Evolutionary conservation across 2,113 vertebrate species (phyloP).

Genomic region (Sander lucioperca): DNA sequence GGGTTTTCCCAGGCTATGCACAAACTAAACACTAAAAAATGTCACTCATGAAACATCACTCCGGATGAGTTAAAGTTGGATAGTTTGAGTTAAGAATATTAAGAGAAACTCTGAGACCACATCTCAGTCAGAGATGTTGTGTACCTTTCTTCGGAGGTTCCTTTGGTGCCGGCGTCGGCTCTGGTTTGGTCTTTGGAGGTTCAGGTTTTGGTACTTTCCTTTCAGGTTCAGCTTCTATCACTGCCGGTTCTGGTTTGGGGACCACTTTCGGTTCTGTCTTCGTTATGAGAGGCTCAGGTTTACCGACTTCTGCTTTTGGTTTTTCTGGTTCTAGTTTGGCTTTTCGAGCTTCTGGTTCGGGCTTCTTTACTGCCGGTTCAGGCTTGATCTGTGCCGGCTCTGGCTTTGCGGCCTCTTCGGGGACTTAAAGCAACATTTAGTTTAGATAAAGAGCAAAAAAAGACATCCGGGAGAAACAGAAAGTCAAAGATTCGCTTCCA

Average conservation of each 20-base stretch:
- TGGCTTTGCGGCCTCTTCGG: conserved; percentile 57
- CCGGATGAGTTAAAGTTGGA: conserved; percentile 17
- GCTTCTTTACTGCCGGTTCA: conserved; percentile 23
- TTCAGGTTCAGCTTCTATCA: conserved; percentile 28
- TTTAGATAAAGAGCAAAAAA: conserved; percentile 37
- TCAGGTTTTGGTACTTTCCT: conserved; percentile 37
- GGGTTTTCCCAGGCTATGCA: too few species aligned
- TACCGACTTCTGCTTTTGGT: conserved; percentile 39
- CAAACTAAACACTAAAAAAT: not conserved
- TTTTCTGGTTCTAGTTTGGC: conserved; percentile 43
- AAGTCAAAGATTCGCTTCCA: conserved; percentile 72
- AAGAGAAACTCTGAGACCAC: conserved; percentile 10
- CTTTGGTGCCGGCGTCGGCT: conserved; percentile 77
- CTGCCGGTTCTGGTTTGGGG: conserved; percentile 16
- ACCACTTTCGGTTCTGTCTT: conserved; percentile 20
- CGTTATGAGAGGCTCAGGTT: conserved; percentile 23
- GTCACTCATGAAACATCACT: conserved; percentile 20
- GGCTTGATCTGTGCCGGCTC: conserved; percentile 49
- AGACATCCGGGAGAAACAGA: conserved; percentile 37
- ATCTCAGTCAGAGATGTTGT: not conserved
- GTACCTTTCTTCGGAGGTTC: conserved; percentile 75
- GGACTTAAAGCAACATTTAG: conserved; percentile 86
- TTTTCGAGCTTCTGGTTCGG: conserved; percentile 48
- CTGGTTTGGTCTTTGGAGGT: conserved; percentile 58
- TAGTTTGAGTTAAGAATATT: conserved; percentile 35